These are phyloP conservation scores for Gymnocypris eckloni DNA, from an alignment of 2,797 vertebrate genomes.

Conservation along the genomic window DNA sequence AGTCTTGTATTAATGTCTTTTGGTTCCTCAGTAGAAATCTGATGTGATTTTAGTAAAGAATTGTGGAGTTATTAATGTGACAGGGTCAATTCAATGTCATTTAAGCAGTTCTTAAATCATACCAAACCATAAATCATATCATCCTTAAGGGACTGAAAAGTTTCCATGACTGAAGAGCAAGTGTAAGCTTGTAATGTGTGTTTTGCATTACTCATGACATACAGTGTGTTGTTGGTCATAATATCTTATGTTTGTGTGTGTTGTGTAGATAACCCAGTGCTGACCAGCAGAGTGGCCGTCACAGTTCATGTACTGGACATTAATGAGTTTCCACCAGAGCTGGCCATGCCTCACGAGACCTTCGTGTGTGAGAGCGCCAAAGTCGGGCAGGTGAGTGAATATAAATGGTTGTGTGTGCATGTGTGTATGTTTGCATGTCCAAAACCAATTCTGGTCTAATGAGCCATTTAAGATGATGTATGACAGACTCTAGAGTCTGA, in stretches of 20 bases:
- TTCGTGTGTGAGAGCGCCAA: conserved; percentile 95
- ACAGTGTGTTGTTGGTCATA: not conserved
- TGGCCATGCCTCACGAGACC: conserved; percentile 90
- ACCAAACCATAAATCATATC: too few species aligned
- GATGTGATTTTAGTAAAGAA: not conserved
- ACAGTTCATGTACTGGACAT: conserved; percentile 94
- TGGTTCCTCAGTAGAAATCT: not conserved
- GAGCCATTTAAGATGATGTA: conserved; percentile 60
- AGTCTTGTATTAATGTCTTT: not conserved
- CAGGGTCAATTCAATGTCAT: not conserved
- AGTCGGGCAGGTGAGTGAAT: conserved; percentile 87
- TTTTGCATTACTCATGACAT: not conserved
- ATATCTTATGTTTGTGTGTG: conserved; percentile 50
- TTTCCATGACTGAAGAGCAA: not conserved
- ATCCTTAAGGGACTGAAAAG: not conserved
- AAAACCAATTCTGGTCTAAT: conserved; percentile 56
- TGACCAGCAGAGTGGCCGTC: conserved; percentile 91
- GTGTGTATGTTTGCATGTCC: conserved; percentile 55
- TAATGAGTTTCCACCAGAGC: conserved; percentile 98
- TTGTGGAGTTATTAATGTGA: not conserved
- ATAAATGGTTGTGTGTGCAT: conserved; percentile 1
- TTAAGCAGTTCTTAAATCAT: not conserved
- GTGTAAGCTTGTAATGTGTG: not conserved
- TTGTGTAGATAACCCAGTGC: conserved; percentile 87
- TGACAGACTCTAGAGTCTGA: conserved; percentile 40